A percentile compares a stretch with the other conserved stretches of the same genome.
phyloP scores from a whole-genome alignment of 2,888 invertebrate species.

The Lasioglossum figueresi region DNA sequence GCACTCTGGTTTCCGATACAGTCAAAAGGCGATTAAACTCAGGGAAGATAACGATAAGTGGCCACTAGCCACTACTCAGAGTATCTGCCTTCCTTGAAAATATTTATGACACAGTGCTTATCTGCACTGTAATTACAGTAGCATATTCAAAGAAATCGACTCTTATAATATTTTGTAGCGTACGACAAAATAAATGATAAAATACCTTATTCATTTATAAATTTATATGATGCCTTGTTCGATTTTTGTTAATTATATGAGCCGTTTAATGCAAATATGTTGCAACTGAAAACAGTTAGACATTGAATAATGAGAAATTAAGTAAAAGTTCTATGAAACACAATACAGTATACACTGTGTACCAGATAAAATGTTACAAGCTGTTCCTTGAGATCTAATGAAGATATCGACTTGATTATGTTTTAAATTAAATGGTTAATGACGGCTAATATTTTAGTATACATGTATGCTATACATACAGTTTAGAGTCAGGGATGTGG shows the following conservation, averaged over 20 bases:
- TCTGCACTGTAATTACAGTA: background rate
- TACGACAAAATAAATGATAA: background rate
- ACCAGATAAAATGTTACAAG: too few species aligned
- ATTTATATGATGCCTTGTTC: too few species aligned
- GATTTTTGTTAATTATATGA: too few species aligned
- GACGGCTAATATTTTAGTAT: too few species aligned
- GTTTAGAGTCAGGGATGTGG: background rate
- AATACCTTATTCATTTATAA: too few species aligned
- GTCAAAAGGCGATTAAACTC: background rate
- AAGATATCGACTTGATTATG: too few species aligned
- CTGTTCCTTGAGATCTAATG: too few species aligned
- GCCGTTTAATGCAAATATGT: background rate
- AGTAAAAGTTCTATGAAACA: too few species aligned
- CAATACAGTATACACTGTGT: too few species aligned
- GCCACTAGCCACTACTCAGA: background rate
- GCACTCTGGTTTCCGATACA: background rate
- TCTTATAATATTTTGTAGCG: background rate
- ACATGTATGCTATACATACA: too few species aligned
- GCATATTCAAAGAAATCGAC: background rate
- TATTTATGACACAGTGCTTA: background rate
- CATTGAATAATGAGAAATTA: background rate
- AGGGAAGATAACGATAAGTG: background rate
- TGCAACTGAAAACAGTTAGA: background rate
- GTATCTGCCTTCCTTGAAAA: background rate
- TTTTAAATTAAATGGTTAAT: too few species aligned